These are phyloP conservation scores for Macrotis lagotis DNA, from an alignment of 2,113 vertebrate species.

Conservation along the genomic window DNA sequence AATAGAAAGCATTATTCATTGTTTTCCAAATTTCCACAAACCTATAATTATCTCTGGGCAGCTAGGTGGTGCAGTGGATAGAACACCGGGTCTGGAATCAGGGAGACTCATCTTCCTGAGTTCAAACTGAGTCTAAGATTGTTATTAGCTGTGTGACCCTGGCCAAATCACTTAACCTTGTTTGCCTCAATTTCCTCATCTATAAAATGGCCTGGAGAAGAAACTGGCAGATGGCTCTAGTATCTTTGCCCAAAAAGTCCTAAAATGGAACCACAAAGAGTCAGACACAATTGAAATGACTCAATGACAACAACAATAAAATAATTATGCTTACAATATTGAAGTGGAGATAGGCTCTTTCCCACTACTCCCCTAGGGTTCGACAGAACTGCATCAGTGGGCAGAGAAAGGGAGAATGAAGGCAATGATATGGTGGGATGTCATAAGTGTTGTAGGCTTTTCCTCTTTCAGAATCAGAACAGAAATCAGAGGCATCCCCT, in stretches of 20 bases:
- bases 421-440: background rate
- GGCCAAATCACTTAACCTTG: background rate
- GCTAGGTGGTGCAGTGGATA: background rate
- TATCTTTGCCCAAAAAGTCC: background rate
- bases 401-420: conserved; percentile 8
- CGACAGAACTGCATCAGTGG: conserved; percentile 10
- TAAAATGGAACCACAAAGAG: background rate
- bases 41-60: conserved; percentile 32
- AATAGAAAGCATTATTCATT: background rate
- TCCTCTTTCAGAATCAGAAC: conserved; percentile 27
- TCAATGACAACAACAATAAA: no score
- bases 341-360: conserved; percentile 43
- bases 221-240: background rate
- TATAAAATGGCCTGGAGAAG: background rate
- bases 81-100: background rate
- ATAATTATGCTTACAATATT: conserved; percentile 32
- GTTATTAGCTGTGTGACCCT: background rate
- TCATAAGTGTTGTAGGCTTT: background rate
- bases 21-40: conserved; percentile 52
- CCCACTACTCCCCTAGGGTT: conserved; percentile 18
- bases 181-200: background rate
- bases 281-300: no score
- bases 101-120: background rate
- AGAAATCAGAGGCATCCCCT: background rate
- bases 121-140: background rate